These are phyloP conservation scores for Ptychoptera contaminata DNA, from an alignment of 2,888 invertebrate species.

Conservation along the genomic window DNA sequence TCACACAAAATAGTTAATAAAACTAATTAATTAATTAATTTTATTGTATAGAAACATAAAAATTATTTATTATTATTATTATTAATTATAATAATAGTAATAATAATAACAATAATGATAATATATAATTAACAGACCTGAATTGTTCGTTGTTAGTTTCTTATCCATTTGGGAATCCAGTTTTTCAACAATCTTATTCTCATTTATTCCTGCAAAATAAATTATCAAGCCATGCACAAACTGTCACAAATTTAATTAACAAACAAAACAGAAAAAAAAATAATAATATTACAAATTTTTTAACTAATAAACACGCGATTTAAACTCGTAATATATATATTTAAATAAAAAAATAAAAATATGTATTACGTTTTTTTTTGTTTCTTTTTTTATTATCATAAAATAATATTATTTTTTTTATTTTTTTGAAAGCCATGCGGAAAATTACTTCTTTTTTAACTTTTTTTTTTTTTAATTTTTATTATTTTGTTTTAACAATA, in stretches of 20 bases:
- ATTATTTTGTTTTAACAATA: too few relatives aligned
- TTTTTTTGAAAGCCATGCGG: not conserved
- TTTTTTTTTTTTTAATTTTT: too few relatives aligned
- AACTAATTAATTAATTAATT: too few relatives aligned
- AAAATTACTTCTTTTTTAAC: not conserved
- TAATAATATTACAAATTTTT: not conserved
- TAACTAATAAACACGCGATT: not conserved
- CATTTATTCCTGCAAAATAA: conserved; percentile 31
- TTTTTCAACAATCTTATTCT: conserved; percentile 31
- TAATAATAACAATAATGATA: too few relatives aligned
- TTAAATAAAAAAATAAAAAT: conserved; percentile 4
- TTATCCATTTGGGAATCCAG: conserved; percentile 31
- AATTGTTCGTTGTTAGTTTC: conserved; percentile 31
- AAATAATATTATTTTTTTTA: too few relatives aligned
- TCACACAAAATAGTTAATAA: too few relatives aligned
- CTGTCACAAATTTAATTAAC: conserved; percentile 10
- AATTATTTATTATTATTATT: too few relatives aligned
- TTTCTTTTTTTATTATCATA: not conserved
- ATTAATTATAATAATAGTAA: too few relatives aligned
- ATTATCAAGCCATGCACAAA: conserved; percentile 30
- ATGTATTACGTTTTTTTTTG: conserved; percentile 3
- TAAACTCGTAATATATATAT: not conserved
- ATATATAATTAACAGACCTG: conserved; percentile 27
- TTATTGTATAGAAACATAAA: too few relatives aligned
- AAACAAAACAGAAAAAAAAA: conserved; percentile 9